Base-by-base conservation (phyloP, 1,140 invertebrate species). In the Lucilia sericata region DNA sequence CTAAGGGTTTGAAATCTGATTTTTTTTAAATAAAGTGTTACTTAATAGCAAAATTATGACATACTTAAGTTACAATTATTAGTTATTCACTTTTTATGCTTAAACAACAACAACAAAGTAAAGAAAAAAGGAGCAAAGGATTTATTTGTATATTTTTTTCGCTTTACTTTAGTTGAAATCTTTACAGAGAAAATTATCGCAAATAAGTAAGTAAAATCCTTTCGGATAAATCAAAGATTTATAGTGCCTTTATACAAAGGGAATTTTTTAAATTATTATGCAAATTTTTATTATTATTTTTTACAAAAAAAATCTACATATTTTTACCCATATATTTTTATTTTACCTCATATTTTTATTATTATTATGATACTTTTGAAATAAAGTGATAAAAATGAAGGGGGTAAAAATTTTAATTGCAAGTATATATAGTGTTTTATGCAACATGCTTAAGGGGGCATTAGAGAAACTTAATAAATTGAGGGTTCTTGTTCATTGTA, bases 1-100 rank as follows among this genome's bases (percentile, higher is more conserved):
- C 13, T 14, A 70, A 70, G 65, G 19, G 65, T 70, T 70, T 70
- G n/a, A 70, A 70, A 70, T 70, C 47, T 51, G 76, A 80, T 80
- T 70, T 70, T 80, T 21, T 2, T 21, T 80, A 14, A 80, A 80
- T 49, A 80, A 49, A 47, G 76, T 80, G 76, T 80, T 80, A 49
- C 19, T 80, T 80, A 80, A 80, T 80, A 80, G 42, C 76, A 80
- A 51, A 80, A 80, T 80, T 80, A 80, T 80, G 76, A 80, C 76
- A 80, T 80, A 80, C 76, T 80, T 80, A 80, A 80, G 76, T 49
- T 80, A 21, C 76, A 80, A 80, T 80, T 80, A 80, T 80, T 80
- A 70, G n/a, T 70, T 70, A 70, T 70, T 70, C n/a, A 80, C 76
- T 80, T 42, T 80, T 34, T 80, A 80, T 51, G 42, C 19, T 21